Evolutionary conservation across 1,140 invertebrate species (phyloP).

Genomic region (Cyphomyrmex costatus): DNA sequence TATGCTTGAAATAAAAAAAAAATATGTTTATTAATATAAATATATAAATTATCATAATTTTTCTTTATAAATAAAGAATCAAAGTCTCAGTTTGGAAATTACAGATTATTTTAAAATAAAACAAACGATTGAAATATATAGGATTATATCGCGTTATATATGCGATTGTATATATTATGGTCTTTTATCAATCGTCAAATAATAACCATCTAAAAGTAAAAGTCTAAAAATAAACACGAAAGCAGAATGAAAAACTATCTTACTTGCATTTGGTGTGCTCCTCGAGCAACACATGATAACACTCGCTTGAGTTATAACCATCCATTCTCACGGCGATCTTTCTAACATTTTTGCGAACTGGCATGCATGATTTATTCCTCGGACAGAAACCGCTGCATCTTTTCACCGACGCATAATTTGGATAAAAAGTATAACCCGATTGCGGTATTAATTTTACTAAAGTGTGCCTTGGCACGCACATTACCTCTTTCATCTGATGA

Average conservation of each 20-base stretch:
- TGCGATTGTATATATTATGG: background rate
- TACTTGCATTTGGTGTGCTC: slow-evolving; percentile 69
- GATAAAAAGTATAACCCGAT: slow-evolving; percentile 53
- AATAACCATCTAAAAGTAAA: background rate
- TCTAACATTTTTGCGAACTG: background rate
- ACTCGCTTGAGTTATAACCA: background rate
- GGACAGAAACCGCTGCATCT: slow-evolving; percentile 64
- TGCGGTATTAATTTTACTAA: slow-evolving; percentile 55
- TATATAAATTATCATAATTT: background rate
- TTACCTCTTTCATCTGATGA: slow-evolving; percentile 28
- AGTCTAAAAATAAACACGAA: too few species aligned
- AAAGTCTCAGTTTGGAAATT: background rate
- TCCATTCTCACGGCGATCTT: slow-evolving; percentile 13
- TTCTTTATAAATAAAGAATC: background rate
- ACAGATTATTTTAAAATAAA: background rate
- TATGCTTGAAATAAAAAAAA: background rate
- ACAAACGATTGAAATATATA: background rate
- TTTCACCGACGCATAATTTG: slow-evolving; percentile 51
- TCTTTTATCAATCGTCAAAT: background rate
- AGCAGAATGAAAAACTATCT: background rate
- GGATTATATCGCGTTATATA: background rate
- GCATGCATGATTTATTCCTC: slow-evolving; percentile 53
- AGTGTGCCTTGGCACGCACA: slow-evolving; percentile 56
- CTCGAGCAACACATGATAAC: slow-evolving; percentile 54
- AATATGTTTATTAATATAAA: too few species aligned